phyloP scores from a whole-genome alignment of 2,797 vertebrate genomes.

The Muscicapa comitata region DNA sequence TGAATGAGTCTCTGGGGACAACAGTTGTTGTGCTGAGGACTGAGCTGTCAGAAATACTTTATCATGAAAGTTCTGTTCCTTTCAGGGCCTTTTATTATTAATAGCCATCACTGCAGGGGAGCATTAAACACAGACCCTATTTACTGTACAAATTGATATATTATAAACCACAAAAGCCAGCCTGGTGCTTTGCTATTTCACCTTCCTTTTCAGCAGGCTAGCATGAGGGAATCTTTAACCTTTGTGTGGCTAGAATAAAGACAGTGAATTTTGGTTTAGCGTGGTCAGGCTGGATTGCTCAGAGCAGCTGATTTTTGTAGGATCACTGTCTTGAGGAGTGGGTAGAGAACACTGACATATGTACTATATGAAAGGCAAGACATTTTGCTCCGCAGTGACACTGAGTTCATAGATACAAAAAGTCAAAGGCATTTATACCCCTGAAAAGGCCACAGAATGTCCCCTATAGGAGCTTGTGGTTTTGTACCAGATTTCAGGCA shows the following conservation, averaged over 20 bases:
- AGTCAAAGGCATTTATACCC: background rate
- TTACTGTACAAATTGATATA: conserved; percentile 62
- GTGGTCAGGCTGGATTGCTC: background rate
- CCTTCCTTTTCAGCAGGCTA: background rate
- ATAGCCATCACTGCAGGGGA: conserved; percentile 58
- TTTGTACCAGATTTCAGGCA: background rate
- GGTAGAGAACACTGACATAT: background rate
- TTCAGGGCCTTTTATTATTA: conserved; percentile 62
- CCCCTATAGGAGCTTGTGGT: background rate
- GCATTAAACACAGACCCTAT: conserved; percentile 56
- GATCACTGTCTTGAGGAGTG: background rate
- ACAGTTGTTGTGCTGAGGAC: conserved; percentile 78
- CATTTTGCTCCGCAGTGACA: background rate
- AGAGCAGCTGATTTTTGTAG: background rate
- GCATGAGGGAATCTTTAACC: background rate
- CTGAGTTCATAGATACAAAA: background rate
- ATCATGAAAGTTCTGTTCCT: conserved; percentile 68
- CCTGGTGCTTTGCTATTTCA: conserved; percentile 7
- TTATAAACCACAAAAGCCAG: conserved; percentile 52
- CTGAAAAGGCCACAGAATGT: background rate
- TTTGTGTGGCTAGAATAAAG: background rate
- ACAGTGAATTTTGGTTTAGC: background rate
- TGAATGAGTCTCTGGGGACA: conserved; percentile 78
- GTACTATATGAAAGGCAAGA: background rate
- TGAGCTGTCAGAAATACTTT: conserved; percentile 75